Evolutionary conservation across 2,797 vertebrate genomes (phyloP), one percentile per base, ranked within the genome.

Genomic region (Crocodylus rhombifer): DNA sequence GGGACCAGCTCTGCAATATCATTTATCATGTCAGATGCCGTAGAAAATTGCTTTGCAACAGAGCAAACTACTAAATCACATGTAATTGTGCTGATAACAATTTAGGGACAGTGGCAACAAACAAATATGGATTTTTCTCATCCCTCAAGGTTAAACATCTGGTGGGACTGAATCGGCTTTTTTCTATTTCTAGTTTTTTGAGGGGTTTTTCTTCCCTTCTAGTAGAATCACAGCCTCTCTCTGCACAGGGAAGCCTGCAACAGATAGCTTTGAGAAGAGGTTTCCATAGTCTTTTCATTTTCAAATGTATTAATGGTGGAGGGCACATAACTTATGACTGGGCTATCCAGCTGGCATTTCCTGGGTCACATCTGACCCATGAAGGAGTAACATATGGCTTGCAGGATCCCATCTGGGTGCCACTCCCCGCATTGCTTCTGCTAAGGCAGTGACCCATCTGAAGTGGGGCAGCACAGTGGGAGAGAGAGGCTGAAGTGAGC

Each of bases 61-160:
- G 51, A 93, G 74, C 83, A 93, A 95, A 77, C 90, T 80, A 77
- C 63, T 92, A 89, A 95, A 95, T 94, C 92, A 88, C 79, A 25
- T 13, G 26, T 95, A 96, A 88, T 90, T 91, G 42, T 73, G 87
- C 90, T 86, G 90, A 80, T 93, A 93, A 95, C 0, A 1, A 77
- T 69, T 82, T 64, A 25, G 56, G 63, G 77, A 93, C 81, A 60
- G 65, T 90, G 91, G 87, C 76, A 91, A 69, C 55, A 82, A 91
- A 69, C 55, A 82, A 18, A 16, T 20, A 57, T 55, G 56, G 28
- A 87, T 33, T 55, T 51, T 11, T 94, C 90, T 93, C 80, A 84
- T 91, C 77, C 92, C 80, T 86, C 81, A 81, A 92, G 88, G 89
- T 89, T 90, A 86, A 95, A 74, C 14, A 86, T 71, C 81, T 91